Percentiles rank a stretch among this genome's conserved stretches.
Conservation (phyloP, 2,888 invertebrate species). For the Dryobotodes eremita region DNA sequence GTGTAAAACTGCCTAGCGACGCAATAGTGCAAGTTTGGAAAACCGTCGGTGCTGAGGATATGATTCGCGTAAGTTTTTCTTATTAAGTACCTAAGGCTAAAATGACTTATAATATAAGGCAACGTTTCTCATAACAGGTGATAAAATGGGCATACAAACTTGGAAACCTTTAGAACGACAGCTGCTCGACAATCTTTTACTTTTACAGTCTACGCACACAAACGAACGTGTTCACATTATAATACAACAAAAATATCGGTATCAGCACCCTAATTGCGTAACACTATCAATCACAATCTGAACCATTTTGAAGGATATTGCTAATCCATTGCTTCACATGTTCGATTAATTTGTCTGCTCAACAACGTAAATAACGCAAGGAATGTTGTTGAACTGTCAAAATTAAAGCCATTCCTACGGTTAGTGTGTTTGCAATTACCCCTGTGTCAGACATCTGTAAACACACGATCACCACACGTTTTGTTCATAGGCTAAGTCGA, state of each 20-base stretch:
- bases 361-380: no score
- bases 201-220: not conserved
- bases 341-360: no score
- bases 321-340: no score
- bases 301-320: no score
- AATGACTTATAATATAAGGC: not conserved
- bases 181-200: not conserved
- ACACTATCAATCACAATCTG: no score
- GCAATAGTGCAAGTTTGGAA: constrained; percentile 97
- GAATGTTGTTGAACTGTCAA: no score
- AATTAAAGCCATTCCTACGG: no score
- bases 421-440: no score
- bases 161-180: not conserved
- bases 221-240: not conserved
- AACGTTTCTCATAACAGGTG: not conserved
- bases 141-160: not conserved
- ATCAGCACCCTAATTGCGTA: no score
- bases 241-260: not conserved
- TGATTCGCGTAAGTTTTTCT: constrained; percentile 73
- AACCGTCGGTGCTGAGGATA: constrained; percentile 70
- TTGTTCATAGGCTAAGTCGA: not conserved
- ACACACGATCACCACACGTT: not conserved
- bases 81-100: constrained; percentile 53
- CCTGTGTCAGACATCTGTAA: not conserved
- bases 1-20: constrained; percentile 90